A percentile compares a stretch with the other conserved stretches of the same genome.
These are phyloP conservation scores for Tipula vernalis DNA, from an alignment of 2,888 invertebrate species.

Conservation along the genomic window DNA sequence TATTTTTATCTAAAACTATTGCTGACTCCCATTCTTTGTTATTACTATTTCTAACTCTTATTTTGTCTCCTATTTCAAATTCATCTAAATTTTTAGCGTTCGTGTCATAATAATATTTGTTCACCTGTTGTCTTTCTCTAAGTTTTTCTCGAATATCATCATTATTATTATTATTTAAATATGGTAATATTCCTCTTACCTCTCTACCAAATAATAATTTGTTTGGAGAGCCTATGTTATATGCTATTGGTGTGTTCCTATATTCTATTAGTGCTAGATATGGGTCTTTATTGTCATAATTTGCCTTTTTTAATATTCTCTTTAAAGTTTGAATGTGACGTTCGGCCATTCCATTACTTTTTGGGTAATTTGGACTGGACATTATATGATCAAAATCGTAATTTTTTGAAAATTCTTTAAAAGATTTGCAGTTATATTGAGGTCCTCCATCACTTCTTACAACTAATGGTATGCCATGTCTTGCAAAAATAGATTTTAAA, in stretches of 20 bases:
- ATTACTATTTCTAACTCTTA: not conserved
- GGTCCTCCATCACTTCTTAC: slow-evolving; percentile 14
- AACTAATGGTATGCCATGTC: slow-evolving; percentile 17
- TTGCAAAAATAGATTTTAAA: slow-evolving; percentile 18
- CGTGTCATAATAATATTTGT: not conserved
- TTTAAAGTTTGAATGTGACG: too few relatives aligned
- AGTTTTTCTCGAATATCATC: not conserved
- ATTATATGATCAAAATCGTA: slow-evolving; percentile 17
- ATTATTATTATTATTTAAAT: not conserved
- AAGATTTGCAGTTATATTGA: slow-evolving; percentile 11
- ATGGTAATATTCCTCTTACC: not conserved
- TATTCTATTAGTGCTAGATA: not conserved
- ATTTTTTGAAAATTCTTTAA: slow-evolving; percentile 15
- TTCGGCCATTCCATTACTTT: too few relatives aligned
- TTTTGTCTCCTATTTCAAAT: too few relatives aligned
- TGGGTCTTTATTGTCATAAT: not conserved
- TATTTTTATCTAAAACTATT: not conserved
- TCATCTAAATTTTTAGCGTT: not conserved
- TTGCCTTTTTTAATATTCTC: not conserved
- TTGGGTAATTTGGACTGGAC: slow-evolving; percentile 11
- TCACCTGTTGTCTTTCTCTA: not conserved
- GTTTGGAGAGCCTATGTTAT: slow-evolving; percentile 14
- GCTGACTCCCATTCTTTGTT: not conserved
- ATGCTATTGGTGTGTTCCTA: not conserved
- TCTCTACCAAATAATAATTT: not conserved